phyloP scores from a whole-genome alignment of 2,888 invertebrate genomes.

The Piscicola geometra region DNA sequence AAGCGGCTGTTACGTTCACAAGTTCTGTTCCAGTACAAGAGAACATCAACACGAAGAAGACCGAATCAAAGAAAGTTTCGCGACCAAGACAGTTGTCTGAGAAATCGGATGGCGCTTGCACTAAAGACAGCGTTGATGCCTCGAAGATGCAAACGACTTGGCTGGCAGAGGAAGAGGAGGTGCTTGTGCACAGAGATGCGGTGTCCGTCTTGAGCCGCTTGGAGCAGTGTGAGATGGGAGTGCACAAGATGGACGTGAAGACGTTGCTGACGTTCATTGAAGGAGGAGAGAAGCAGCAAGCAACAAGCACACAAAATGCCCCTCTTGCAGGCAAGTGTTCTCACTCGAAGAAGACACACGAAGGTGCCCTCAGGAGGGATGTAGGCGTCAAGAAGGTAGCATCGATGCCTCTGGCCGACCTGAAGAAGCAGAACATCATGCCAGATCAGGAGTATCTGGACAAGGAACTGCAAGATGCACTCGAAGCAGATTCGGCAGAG shows the following conservation, averaged over 20 bases:
- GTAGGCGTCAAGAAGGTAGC: background rate
- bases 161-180: background rate
- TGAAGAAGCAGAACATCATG: background rate
- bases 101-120: background rate
- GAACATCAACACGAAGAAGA: too few relatives aligned
- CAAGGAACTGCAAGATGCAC: slow-evolving; percentile 3
- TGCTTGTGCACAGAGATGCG: background rate
- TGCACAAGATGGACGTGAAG: background rate
- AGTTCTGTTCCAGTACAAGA: too few relatives aligned
- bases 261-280: slow-evolving; percentile 5
- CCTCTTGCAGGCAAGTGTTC: background rate
- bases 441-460: background rate
- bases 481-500: background rate
- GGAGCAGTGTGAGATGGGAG: slow-evolving; percentile 3
- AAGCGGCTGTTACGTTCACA: too few relatives aligned
- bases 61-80: too few relatives aligned
- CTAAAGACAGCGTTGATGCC: background rate
- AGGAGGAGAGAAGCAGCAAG: background rate
- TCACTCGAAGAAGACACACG: background rate
- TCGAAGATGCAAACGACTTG: background rate
- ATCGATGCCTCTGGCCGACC: background rate
- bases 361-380: background rate
- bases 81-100: background rate
- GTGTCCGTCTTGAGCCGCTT: background rate
- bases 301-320: background rate